These are phyloP conservation scores for Chloropsis cyanopogon DNA, from an alignment of 2,113 vertebrate genomes.

Conservation along the genomic window DNA sequence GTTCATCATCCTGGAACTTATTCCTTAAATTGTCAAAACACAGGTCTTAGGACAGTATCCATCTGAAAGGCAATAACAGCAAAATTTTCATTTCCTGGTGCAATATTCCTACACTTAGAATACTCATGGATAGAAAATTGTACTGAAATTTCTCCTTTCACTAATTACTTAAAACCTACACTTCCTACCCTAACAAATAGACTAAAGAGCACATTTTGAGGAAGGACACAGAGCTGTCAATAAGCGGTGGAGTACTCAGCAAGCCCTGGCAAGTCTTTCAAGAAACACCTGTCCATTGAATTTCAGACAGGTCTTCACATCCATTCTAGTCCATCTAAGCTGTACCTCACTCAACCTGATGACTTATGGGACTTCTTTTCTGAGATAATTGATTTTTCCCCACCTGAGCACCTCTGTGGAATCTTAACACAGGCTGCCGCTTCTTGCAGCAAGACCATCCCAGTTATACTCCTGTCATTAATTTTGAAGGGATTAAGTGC, in stretches of 20 bases:
- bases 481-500: neutral
- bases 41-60: neutral
- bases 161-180: neutral
- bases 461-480: neutral
- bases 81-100: neutral
- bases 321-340: neutral
- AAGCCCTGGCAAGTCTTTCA: neutral
- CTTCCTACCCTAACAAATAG: neutral
- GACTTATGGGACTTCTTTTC: neutral
- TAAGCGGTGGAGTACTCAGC: neutral
- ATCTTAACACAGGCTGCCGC: neutral
- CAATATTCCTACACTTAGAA: neutral
- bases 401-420: accelerated
- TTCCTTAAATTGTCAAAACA: neutral
- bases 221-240: neutral
- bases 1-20: neutral
- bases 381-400: neutral
- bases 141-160: neutral
- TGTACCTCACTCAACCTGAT: neutral
- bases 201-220: neutral
- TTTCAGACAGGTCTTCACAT: neutral
- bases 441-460: neutral
- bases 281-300: neutral
- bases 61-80: neutral
- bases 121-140: neutral